These are phyloP conservation scores for Electrona antarctica DNA, from an alignment of 2,113 vertebrate genomes.

Conservation along the genomic window DNA sequence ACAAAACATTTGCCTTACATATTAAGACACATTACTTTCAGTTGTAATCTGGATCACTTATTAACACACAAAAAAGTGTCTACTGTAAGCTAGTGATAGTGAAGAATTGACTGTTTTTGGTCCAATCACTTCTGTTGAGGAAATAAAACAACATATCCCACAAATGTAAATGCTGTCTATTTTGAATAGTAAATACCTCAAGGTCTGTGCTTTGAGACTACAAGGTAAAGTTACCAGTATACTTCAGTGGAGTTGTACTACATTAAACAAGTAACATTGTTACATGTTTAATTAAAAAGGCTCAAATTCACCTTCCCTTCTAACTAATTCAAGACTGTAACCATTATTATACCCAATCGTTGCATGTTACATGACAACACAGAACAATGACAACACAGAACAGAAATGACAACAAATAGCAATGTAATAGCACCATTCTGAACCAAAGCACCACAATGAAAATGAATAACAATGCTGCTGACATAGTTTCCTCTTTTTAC, in stretches of 20 bases:
- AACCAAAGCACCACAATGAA: conserved; percentile 70
- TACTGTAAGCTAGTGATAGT: too few relatives aligned
- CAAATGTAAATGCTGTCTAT: conserved; percentile 15
- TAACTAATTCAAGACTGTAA: conserved; percentile 17
- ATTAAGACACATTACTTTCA: conserved; percentile 9
- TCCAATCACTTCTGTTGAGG: too few relatives aligned
- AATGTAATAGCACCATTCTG: conserved; percentile 75
- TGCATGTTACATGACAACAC: conserved; percentile 31
- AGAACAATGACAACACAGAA: conserved; percentile 41
- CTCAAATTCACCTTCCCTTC: conserved; percentile 29
- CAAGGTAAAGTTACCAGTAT: background rate
- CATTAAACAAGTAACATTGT: background rate
- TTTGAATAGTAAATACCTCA: conserved; percentile 3
- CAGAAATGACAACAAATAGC: conserved; percentile 39
- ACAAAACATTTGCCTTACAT: conserved; percentile 8
- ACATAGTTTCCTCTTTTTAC: conserved; percentile 34
- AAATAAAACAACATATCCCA: background rate
- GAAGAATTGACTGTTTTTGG: too few relatives aligned
- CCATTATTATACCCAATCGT: conserved; percentile 28
- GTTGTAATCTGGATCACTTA: background rate
- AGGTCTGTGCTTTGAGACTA: conserved; percentile 2
- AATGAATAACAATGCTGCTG: conserved; percentile 37
- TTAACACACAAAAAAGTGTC: too few relatives aligned
- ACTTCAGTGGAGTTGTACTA: background rate
- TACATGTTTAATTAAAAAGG: conserved; percentile 21